These are phyloP conservation scores for Raphicerus campestris DNA, from an alignment of 2,113 vertebrate genomes.

Conservation along the genomic window DNA sequence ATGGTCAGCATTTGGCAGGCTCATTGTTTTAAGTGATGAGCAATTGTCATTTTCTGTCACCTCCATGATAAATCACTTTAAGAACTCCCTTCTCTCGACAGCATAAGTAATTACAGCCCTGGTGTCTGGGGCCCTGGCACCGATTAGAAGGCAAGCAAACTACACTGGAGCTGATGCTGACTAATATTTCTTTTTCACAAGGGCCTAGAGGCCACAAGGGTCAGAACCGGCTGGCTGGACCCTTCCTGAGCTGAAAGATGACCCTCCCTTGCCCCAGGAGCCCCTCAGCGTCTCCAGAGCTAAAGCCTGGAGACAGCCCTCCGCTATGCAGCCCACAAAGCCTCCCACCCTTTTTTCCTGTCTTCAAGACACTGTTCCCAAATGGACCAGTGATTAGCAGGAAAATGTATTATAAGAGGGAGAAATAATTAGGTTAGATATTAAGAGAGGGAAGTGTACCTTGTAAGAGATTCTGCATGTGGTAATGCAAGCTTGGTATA, in stretches of 20 bases:
- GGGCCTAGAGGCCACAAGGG: slow-evolving; percentile 37
- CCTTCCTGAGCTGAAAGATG: not conserved
- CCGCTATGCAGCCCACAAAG: not conserved
- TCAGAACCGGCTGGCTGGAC: not conserved
- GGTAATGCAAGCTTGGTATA: not conserved
- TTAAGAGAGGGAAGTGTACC: slow-evolving; percentile 52
- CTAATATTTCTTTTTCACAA: slow-evolving; percentile 63
- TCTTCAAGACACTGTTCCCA: slow-evolving; percentile 25
- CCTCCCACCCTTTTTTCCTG: not conserved
- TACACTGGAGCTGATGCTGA: not conserved
- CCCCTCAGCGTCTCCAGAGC: not conserved
- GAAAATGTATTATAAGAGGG: slow-evolving; percentile 21
- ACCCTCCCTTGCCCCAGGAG: not conserved
- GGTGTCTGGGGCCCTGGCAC: slow-evolving; percentile 54
- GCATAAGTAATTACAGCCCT: slow-evolving; percentile 58
- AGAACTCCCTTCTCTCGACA: slow-evolving; percentile 69
- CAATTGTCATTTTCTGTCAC: slow-evolving; percentile 59
- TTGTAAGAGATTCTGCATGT: not conserved
- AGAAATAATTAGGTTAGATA: slow-evolving; percentile 57
- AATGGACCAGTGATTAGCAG: slow-evolving; percentile 37
- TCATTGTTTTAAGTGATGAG: slow-evolving; percentile 66
- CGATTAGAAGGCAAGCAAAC: slow-evolving; percentile 42
- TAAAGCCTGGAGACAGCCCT: not conserved
- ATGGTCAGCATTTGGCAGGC: not conserved
- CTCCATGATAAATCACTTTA: slow-evolving; percentile 61